Evolutionary conservation across 2,113 vertebrate genomes (phyloP).

Genomic region (Puffinus mauretanicus): DNA sequence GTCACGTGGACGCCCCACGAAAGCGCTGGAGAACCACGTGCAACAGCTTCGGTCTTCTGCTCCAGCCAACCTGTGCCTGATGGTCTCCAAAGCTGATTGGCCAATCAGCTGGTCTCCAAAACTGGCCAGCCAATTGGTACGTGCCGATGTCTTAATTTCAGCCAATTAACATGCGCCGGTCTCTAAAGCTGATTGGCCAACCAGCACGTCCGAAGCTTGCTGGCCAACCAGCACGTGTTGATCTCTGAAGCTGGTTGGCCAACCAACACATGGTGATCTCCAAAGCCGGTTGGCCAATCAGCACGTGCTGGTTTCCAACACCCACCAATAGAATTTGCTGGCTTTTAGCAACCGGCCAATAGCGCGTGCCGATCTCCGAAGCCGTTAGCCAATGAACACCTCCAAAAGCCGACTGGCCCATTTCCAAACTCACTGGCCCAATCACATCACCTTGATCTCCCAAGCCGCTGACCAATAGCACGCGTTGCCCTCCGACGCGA

Average conservation of each 20-base stretch:
- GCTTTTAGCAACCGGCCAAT: no score
- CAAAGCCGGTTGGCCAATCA: neutral
- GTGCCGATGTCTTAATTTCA: neutral
- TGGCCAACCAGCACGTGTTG: neutral
- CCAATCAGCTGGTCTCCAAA: neutral
- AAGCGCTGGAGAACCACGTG: neutral
- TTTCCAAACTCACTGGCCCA: neutral
- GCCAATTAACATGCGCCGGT: accelerated
- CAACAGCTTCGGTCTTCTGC: neutral
- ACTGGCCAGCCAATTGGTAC: neutral
- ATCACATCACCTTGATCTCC: neutral
- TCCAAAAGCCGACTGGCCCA: neutral
- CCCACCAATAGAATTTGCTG: neutral
- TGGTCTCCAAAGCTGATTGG: neutral
- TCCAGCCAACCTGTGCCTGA: neutral
- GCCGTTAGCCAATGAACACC: neutral
- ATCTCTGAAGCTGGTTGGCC: neutral
- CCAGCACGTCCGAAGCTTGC: neutral
- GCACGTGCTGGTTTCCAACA: neutral
- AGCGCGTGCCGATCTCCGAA: neutral
- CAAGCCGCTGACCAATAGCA: neutral
- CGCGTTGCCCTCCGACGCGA: accelerated
- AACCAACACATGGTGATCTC: neutral
- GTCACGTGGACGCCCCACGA: neutral
- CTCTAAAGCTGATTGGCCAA: neutral